Evolutionary conservation across 1,140 invertebrate species (phyloP), one percentile per base, ranked within the genome.

Genomic region (Eufriesea mexicana): DNA sequence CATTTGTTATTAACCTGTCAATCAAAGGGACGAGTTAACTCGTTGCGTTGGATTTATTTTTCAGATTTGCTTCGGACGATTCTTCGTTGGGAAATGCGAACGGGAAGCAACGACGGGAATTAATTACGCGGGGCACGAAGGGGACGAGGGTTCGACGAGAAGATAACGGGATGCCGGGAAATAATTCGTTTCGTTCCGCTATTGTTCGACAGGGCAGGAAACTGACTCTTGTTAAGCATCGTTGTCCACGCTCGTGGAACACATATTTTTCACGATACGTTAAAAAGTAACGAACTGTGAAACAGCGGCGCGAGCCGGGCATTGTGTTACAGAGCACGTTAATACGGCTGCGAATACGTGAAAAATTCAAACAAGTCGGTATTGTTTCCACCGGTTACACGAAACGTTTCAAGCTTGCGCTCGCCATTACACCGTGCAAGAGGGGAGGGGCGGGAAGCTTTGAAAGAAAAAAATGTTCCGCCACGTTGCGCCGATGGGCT

Each of bases 241-340:
- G 57, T 64, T 80, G 78, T 54, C 18, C 45, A 61, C 42, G 62
- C 35, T 67, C 14, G 66, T 18, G n/a, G 23, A 72, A 54, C 47
- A 49, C 59, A 73, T 80, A 80, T 64, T 79, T 72, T 62, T 72
- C 67, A 72, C 55, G 78, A 79, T 79, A 71, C 66, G 66, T 79
- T 79, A 72, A 61, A 79, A 62, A 73, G 78, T 73, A 79, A 79
- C 68, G 68, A 79, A 79, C 78, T 79, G 68, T 72, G 78, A 64
- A 79, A 79, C 78, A 79, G 47, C 75, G 49, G 25, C 64, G n/a
- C 55, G n/a, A 28, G 28, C 25, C 67, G 18, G n/a, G 2, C 67
- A 79, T 79, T 79, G 67, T 61, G 76, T 68, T 79, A 79, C 67
- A 72, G 25, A 25, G 67, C 67, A 59, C 54, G 66, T 71, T 79